Base-by-base conservation (phyloP, 2,797 vertebrate genomes). In the Acridotheres tristis region DNA sequence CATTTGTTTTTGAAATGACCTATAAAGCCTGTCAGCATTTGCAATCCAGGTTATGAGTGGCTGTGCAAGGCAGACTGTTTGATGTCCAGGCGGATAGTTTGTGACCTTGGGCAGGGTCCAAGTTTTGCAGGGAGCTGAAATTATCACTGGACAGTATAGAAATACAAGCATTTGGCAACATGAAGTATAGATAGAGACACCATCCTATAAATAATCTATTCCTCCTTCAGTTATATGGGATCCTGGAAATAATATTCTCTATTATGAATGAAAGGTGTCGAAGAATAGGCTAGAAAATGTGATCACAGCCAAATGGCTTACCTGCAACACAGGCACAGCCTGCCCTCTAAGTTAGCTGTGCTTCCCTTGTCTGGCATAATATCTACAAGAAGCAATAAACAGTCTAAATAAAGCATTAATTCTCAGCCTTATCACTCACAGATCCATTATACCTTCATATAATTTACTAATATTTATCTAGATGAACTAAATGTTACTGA, bases 1-100 rank as follows among this genome's bases (percentile, higher is more conserved):
- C 96, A 96, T 97, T 97, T 97, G 96, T 95, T 97, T 96, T 95
- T 95, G 79, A 97, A 96, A 95, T 96, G 94, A 96, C 93, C 94
- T 95, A 95, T 96, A 96, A 96, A 97, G 95, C 91, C 93, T 95
- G 94, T 96, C 92, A 96, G 77, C 84, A 68, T 96, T 96, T 85
- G 90, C 93, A 94, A 71, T 83, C 89, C 85, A 57, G 86, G 86
- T 91, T 57, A 85, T 0, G 18, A 89, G 89, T 0, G 16, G 51
- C 53, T 95, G 86, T 88, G 61, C 84, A n/a, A 93, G 94, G 93
- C 92, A 83, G 92, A 3, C 71, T 83, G 59, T 91, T 94, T 94
- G 94, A 95, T 92, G 94, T 90, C 94, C 90, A 48, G 77, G 92
- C 19, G 0, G 68, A 93, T 66, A 87, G 84, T 78, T 90, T 77